Conservation (phyloP, 2,797 vertebrate genomes). For the Simalia tracyae region DNA sequence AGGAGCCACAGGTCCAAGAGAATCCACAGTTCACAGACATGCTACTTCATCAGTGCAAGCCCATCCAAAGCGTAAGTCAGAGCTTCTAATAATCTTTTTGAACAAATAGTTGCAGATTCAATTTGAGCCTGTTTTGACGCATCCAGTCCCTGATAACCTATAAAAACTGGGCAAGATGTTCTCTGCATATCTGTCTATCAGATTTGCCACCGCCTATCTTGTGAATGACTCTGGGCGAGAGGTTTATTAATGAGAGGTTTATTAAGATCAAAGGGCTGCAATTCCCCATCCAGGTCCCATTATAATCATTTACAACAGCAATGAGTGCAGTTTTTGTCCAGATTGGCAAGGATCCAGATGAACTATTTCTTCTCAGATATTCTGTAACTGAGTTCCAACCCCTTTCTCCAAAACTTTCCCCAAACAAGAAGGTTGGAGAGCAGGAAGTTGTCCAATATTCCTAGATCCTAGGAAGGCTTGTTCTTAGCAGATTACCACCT, state of each 20-base stretch:
- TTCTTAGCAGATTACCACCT: too few relatives aligned
- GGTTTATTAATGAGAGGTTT: not conserved
- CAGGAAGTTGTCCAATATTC: not conserved
- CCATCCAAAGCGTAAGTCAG: not conserved
- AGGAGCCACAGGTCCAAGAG: not conserved
- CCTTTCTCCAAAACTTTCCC: not conserved
- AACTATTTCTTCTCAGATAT: not conserved
- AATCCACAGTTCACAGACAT: not conserved
- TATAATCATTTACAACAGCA: not conserved
- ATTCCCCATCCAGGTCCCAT: not conserved
- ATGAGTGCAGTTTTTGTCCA: not conserved
- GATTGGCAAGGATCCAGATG: not conserved
- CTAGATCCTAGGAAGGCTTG: too few relatives aligned
- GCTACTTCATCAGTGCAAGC: not conserved
- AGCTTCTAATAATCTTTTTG: not conserved
- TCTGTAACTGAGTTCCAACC: not conserved
- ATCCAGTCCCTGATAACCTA: not conserved
- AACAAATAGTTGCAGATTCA: not conserved
- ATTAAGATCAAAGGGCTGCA: not conserved
- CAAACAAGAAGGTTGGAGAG: not conserved
- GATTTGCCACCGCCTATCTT: too few relatives aligned
- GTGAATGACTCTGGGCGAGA: too few relatives aligned
- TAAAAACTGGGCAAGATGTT: not conserved
- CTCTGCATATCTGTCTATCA: not conserved
- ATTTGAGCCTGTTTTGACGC: not conserved